Evolutionary conservation across 2,888 invertebrate genomes (phyloP), one percentile per base, ranked within the genome.

Genomic region (Epistrophe grossulariae): DNA sequence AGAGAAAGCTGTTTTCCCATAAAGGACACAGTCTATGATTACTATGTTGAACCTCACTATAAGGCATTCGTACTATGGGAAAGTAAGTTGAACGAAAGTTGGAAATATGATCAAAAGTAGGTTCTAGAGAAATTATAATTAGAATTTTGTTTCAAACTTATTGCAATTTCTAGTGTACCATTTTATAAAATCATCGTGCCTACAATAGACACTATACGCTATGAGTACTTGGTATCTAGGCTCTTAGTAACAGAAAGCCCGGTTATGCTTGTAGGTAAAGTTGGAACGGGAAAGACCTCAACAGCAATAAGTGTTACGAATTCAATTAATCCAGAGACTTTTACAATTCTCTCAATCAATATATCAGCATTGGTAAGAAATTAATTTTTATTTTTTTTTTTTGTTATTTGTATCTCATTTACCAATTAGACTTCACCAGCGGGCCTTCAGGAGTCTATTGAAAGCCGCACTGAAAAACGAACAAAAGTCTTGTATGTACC

Each of bases 231-330:
- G 6, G 95, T 97, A 0, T 94, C 95, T 11, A 94, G 94, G 9
- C 94, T 97, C 84, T 91, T 98, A 74, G 92, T 92, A 45, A 93
- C 94, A 8, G 95, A 95, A 0, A 94, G 94, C 91, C 97, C 97
- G 0, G 96, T 97, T 6, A 93, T 98, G 89, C 92, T 98, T 50
- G 96, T 96, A 0, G 98, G 98, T 0, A 96, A 97, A 40, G 97
- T 97, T 0, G 98, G 98, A n/a, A 97, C 97, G 0, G 97, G 97
- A 13, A 97, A 98, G 93, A 97, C 97, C 0, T 97, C 96, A 13
- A 95, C 96, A 15, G 95, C 97, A 0, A 95, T 95, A 85, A 95
- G 95, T 83, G 96, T 96, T 0, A 92, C 95, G 31, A 92, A 93
- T 31, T 91, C 93, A 11, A 92, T 96, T 43, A 94, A 95, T 90